Percentiles rank a stretch among this genome's conserved stretches.
Evolutionary conservation across 2,888 invertebrate genomes (phyloP).

Genomic region (Rhamnusium bicolor): DNA sequence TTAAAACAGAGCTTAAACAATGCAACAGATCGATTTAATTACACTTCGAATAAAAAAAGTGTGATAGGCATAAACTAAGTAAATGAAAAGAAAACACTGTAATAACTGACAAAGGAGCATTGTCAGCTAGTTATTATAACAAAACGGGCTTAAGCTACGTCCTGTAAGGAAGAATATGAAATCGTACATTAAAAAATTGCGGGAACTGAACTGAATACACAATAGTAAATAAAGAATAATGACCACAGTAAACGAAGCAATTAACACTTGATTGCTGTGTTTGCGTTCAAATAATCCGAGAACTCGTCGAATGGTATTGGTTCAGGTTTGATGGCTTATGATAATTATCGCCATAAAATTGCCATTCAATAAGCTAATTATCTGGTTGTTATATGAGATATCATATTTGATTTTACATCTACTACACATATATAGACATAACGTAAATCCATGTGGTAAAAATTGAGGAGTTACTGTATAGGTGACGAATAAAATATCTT

Average conservation of each 20-base stretch:
- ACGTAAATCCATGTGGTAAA: background rate
- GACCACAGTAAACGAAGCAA: conserved; percentile 44
- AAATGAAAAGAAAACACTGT: background rate
- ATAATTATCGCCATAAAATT: conserved; percentile 33
- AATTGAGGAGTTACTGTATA: background rate
- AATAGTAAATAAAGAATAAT: conserved; percentile 47
- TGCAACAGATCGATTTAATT: no score
- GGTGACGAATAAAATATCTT: background rate
- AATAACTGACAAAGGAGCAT: background rate
- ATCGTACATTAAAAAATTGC: conserved; percentile 28
- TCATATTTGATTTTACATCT: background rate
- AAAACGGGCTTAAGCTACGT: background rate
- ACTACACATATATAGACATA: background rate
- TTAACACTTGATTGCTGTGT: conserved; percentile 44
- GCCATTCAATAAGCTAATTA: conserved; percentile 23
- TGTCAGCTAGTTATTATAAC: no score
- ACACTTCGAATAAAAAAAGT: no score
- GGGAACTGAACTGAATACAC: conserved; percentile 36
- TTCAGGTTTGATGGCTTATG: conserved; percentile 37
- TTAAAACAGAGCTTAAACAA: no score
- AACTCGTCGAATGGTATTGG: conserved; percentile 2
- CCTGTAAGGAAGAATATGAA: conserved; percentile 22
- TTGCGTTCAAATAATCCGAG: conserved; percentile 40
- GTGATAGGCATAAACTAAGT: no score
- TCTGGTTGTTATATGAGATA: background rate